Percentiles rank a stretch among this genome's conserved stretches.
phyloP scores from a whole-genome alignment of 2,113 vertebrate genomes.

The Phodopus roborovskii region DNA sequence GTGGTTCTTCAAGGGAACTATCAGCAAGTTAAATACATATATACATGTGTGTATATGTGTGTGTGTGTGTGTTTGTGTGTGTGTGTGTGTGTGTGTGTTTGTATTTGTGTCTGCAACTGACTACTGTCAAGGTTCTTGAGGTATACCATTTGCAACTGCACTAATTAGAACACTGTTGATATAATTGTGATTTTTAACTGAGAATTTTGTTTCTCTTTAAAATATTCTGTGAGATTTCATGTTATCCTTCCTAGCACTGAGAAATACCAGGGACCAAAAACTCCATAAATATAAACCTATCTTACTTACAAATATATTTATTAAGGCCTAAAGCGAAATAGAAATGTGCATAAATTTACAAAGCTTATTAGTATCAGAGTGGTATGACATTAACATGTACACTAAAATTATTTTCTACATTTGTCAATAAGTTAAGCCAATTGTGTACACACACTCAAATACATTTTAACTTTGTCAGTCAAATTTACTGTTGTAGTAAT shows the following conservation, averaged over 20 bases:
- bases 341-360: conserved; percentile 24
- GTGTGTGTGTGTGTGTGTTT: not conserved
- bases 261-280: not conserved
- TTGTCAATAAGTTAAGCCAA: conserved; percentile 31
- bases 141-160: not conserved
- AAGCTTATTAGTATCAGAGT: conserved; percentile 6
- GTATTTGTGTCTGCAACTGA: not conserved
- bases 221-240: conserved; percentile 54
- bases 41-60: not conserved
- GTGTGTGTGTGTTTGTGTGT: fast-evolving
- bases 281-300: not conserved
- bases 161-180: conserved; percentile 46
- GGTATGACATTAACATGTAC: not conserved
- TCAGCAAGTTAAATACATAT: too few species aligned
- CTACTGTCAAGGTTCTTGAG: not conserved
- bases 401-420: conserved; percentile 19
- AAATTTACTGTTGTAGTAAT: conserved; percentile 15
- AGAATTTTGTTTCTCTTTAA: not conserved
- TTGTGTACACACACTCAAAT: not conserved
- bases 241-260: not conserved
- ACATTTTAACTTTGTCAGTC: not conserved
- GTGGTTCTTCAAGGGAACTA: conserved; percentile 6
- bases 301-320: not conserved
- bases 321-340: not conserved
- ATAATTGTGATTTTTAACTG: conserved; percentile 27